A percentile compares a stretch with the other conserved stretches of the same genome.
Conservation (phyloP, 2,888 invertebrate genomes). For the Volucella inflata region DNA sequence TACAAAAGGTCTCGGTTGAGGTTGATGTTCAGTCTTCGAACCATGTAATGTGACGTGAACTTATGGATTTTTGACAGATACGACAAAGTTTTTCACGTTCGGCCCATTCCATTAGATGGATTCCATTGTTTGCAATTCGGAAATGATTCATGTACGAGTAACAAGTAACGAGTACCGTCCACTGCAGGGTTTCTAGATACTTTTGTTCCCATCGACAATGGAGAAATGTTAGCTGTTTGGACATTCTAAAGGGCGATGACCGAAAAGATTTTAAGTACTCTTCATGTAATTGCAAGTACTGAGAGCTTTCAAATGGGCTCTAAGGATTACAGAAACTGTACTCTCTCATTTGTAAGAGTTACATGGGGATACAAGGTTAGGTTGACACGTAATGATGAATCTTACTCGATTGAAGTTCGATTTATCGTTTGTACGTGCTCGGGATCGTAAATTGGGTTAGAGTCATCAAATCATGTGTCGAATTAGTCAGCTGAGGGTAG, state of each 20-base stretch:
- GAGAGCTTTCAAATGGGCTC: neutral
- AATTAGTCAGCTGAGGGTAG: too few relatives aligned
- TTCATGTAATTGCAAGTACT: neutral
- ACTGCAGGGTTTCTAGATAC: neutral
- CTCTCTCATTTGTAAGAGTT: neutral
- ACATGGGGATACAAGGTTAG: neutral
- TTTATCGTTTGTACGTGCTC: slow-evolving; percentile 46
- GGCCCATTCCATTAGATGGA: slow-evolving; percentile 30
- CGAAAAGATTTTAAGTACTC: neutral
- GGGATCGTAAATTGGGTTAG: slow-evolving; percentile 4
- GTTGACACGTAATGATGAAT: slow-evolving; percentile 28
- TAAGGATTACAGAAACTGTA: slow-evolving; percentile 7
- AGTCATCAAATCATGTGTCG: neutral
- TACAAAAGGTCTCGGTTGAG: neutral
- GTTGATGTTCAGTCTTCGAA: neutral
- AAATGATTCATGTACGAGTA: slow-evolving; percentile 25
- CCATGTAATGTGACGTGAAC: slow-evolving; percentile 50
- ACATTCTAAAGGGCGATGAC: slow-evolving; percentile 17
- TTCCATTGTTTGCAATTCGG: slow-evolving; percentile 43
- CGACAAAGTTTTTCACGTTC: neutral
- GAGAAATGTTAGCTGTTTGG: slow-evolving; percentile 1
- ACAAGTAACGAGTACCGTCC: neutral
- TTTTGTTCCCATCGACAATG: slow-evolving; percentile 27
- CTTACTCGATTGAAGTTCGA: slow-evolving; percentile 8
- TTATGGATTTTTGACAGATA: slow-evolving; percentile 45